A percentile compares a stretch with the other conserved stretches of the same genome.
These are phyloP conservation scores for Cassiopea andromeda DNA, from an alignment of 30 jellyfish, hydroid and myxozoan genomes.

Conservation along the genomic window DNA sequence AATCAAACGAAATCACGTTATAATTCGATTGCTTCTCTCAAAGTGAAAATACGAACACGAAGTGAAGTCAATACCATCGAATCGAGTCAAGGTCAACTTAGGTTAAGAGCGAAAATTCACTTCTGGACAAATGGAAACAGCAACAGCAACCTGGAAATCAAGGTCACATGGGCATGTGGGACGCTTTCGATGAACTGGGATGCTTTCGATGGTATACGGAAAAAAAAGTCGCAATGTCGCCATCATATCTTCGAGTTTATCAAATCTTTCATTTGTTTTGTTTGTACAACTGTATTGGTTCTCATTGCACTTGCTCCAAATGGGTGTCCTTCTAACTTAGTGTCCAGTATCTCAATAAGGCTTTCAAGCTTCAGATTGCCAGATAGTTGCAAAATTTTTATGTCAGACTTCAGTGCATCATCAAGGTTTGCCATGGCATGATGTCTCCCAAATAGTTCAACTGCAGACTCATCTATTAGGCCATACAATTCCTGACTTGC, in stretches of 20 bases:
- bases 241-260: neutral
- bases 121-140: too few relatives aligned
- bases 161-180: too few relatives aligned
- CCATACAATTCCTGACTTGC: slow-evolving; percentile 42
- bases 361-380: slow-evolving; percentile 50
- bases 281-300: neutral
- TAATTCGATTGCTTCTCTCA: too few relatives aligned
- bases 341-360: slow-evolving; percentile 27
- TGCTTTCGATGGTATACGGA: too few relatives aligned
- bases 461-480: slow-evolving; percentile 14
- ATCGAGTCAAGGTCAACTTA: too few relatives aligned
- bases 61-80: too few relatives aligned
- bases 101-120: too few relatives aligned
- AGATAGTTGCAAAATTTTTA: slow-evolving; percentile 38
- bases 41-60: too few relatives aligned
- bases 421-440: slow-evolving; percentile 24
- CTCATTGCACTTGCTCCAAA: slow-evolving; percentile 11
- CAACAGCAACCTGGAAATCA: too few relatives aligned
- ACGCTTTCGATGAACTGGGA: too few relatives aligned
- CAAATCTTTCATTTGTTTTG: neutral
- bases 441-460: slow-evolving; percentile 16
- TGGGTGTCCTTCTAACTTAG: slow-evolving; percentile 28
- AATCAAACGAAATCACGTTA: too few relatives aligned
- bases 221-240: neutral
- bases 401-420: slow-evolving; percentile 20